These are phyloP conservation scores for Drosophila paranaensis DNA, from an alignment of 2,888 invertebrate species.

Conservation along the genomic window DNA sequence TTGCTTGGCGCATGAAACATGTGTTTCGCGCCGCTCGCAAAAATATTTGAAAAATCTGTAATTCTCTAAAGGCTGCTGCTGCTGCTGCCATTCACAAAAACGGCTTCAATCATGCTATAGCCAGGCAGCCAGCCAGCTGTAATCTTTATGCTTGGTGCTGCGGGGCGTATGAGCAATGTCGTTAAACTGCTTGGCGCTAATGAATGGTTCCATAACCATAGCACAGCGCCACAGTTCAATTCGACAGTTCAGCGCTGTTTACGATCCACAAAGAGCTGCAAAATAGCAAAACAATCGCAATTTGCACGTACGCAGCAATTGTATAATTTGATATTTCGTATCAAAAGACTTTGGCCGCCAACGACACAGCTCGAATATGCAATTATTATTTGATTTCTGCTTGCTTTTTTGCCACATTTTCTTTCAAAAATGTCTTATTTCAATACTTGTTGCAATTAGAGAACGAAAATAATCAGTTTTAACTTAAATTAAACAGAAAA, in stretches of 20 bases:
- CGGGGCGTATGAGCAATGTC: conserved; percentile 70
- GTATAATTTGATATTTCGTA: conserved; percentile 24
- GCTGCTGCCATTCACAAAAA: conserved; percentile 62
- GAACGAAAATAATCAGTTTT: background rate
- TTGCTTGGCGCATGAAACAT: conserved; percentile 57
- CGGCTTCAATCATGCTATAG: conserved; percentile 61
- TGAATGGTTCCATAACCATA: conserved; percentile 57
- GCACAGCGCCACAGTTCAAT: conserved; percentile 20
- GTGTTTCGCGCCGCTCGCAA: conserved; percentile 53
- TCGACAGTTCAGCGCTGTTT: conserved; percentile 6
- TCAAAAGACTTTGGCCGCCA: conserved; percentile 53
- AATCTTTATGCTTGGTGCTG: conserved; percentile 31
- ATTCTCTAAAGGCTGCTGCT: conserved; percentile 62
- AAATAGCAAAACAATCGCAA: conserved; percentile 33
- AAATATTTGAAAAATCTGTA: conserved; percentile 76
- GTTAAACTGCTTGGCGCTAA: conserved; percentile 63
- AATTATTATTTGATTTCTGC: conserved; percentile 14
- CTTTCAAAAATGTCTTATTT: background rate
- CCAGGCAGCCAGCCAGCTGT: conserved; percentile 3
- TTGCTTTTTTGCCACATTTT: background rate
- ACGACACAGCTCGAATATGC: conserved; percentile 15
- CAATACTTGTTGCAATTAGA: background rate
- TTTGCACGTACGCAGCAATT: conserved; percentile 50
- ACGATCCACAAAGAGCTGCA: background rate
- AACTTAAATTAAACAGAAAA: background rate